Evolutionary conservation across 2,797 vertebrate genomes (phyloP).

Genomic region (Anabas testudineus): DNA sequence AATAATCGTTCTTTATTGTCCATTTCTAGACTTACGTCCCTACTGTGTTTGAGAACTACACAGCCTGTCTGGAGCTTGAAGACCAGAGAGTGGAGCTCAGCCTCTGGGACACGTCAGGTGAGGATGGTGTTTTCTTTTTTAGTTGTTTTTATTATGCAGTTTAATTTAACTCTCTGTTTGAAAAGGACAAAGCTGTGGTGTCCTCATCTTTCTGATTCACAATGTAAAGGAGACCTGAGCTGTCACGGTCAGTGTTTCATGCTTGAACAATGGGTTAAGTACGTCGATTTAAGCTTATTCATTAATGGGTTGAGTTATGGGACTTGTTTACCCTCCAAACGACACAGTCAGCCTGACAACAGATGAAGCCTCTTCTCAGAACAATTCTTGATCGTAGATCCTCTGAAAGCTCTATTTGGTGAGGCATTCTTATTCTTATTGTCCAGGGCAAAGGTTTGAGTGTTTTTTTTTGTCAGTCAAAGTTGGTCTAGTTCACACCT

Average conservation of each 20-base stretch:
- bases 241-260: background rate
- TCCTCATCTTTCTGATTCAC: background rate
- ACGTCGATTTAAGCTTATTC: too few relatives aligned
- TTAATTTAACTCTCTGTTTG: background rate
- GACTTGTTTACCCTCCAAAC: slow-evolving; percentile 43
- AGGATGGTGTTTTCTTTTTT: slow-evolving; percentile 49
- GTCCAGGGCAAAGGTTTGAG: too few relatives aligned
- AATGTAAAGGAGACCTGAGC: background rate
- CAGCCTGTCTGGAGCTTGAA: slow-evolving; percentile 92
- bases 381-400: too few relatives aligned
- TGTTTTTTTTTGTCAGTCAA: too few relatives aligned
- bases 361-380: too few relatives aligned
- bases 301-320: slow-evolving; percentile 30
- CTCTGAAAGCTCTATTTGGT: too few relatives aligned
- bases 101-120: slow-evolving; percentile 97
- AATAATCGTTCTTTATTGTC: background rate
- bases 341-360: slow-evolving; percentile 33
- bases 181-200: background rate
- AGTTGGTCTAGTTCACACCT: too few relatives aligned
- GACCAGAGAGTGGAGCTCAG: slow-evolving; percentile 96
- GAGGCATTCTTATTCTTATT: too few relatives aligned
- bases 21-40: slow-evolving; percentile 91
- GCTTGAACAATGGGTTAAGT: background rate
- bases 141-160: background rate
- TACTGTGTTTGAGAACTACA: slow-evolving; percentile 98